Base-by-base conservation (phyloP, 2,113 vertebrate species). In the Plestiodon gilberti region DNA sequence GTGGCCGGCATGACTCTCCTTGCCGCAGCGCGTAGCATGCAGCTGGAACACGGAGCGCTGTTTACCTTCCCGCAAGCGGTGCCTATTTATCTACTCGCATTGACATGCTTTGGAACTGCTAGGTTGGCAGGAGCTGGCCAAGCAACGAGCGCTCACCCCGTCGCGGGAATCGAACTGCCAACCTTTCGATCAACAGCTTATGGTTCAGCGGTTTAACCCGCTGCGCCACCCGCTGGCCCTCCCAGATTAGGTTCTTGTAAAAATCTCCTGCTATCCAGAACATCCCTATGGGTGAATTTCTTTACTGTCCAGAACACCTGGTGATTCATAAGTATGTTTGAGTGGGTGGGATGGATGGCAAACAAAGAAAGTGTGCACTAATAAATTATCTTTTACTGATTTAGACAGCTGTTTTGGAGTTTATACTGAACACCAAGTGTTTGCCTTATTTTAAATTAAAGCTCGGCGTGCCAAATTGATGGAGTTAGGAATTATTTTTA, bases 401-500 rank as follows among this genome's bases (percentile, higher is more conserved):
- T 83, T 48, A 15, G 14, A 33, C n/a, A 11, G 4, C 25, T 59
- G 18, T 59, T 59, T 70, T 61, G 18, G 57, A 74, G 22, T 30
- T 43, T 48, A 62, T 35, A 20, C 78, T 64, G 69, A 48, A 74
- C n/a, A 35, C 25, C 52, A 57, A n/a, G 30, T 23, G 8, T 75
- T 62, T 74, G 55, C 35, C 40, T 62, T 74, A 38, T 78, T 86
- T 73, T 22, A 74, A 80, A 64, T 55, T 81, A 81, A 62, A 62
- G 18, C 22, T 28, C 61, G 80, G 20, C 22, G 18, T 62, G n/a
- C 22, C 62, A 33, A 64, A 74, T 73, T 25, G 57, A 28, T 22
- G n/a, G 17, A 38, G 8, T 74, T 81, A 81, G 78, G 59, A 65
- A 65, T 81, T 86, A 74, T 81, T 86, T 81, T 75, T 74, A 74